phyloP scores from a whole-genome alignment of 1,140 invertebrate genomes.

The Trichonephila inaurata region DNA sequence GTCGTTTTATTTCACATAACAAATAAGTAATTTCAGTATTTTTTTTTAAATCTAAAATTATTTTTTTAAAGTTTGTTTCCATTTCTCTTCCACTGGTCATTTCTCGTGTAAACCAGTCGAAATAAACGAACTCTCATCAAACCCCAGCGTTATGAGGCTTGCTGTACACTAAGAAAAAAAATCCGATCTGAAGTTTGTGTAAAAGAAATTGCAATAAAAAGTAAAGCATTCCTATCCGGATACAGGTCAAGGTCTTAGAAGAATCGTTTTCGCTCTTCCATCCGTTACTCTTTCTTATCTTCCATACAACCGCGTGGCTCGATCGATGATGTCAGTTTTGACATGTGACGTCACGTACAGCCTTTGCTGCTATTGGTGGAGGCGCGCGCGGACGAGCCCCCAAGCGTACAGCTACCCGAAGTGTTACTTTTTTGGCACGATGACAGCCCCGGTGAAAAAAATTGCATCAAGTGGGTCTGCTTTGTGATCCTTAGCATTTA shows the following conservation, averaged over 20 bases:
- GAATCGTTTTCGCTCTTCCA: background rate
- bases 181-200: too few relatives aligned
- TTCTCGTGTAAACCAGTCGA: too few relatives aligned
- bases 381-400: slow-evolving; percentile 30
- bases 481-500: slow-evolving; percentile 37
- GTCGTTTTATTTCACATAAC: too few relatives aligned
- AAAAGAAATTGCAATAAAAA: background rate
- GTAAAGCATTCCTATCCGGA: slow-evolving; percentile 16
- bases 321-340: slow-evolving; percentile 60
- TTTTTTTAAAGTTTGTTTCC: too few relatives aligned
- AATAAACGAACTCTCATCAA: too few relatives aligned
- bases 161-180: too few relatives aligned
- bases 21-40: too few relatives aligned
- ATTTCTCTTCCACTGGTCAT: too few relatives aligned
- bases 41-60: too few relatives aligned
- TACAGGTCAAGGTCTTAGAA: slow-evolving; percentile 53
- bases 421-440: slow-evolving; percentile 16
- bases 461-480: slow-evolving; percentile 23
- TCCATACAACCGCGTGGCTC: background rate
- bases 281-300: slow-evolving; percentile 42
- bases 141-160: too few relatives aligned
- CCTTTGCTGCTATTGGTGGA: background rate
- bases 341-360: slow-evolving; percentile 17
- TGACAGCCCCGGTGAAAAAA: slow-evolving; percentile 11
- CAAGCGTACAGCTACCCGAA: background rate